Conservation (phyloP, 2,113 vertebrate species). For the Gymnorhina tibicen region DNA sequence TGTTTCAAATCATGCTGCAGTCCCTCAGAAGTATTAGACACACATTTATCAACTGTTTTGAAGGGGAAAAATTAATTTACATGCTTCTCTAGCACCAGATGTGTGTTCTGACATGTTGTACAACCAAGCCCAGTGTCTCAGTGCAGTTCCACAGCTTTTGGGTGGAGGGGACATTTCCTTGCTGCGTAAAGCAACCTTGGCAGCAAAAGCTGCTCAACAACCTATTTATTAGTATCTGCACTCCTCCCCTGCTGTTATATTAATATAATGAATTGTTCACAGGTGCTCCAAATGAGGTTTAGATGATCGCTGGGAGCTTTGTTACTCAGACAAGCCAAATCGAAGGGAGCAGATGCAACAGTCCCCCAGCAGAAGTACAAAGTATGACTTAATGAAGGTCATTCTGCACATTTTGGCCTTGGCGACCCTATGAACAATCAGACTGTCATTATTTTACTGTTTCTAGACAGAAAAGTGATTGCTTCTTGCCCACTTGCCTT, state of each 20-base stretch:
- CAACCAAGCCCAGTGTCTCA: neutral
- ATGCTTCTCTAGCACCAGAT: conserved; percentile 42
- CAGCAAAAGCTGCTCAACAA: conserved; percentile 60
- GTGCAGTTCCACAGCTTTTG: neutral
- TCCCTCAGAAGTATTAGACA: conserved; percentile 42
- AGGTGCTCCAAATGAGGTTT: conserved; percentile 86
- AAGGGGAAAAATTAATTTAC: conserved; percentile 33
- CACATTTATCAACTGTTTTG: conserved; percentile 30
- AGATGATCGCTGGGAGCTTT: conserved; percentile 79
- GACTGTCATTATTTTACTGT: conserved; percentile 28
- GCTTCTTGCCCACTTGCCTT: conserved; percentile 6
- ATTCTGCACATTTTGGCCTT: conserved; percentile 68
- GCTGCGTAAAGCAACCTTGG: conserved; percentile 57
- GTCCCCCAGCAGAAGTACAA: conserved; percentile 63
- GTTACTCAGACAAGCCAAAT: conserved; percentile 80
- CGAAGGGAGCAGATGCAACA: conserved; percentile 77
- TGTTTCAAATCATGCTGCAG: conserved; percentile 38
- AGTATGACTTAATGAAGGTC: conserved; percentile 76
- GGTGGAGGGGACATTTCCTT: neutral
- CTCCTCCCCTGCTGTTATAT: conserved; percentile 82
- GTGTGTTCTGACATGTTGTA: conserved; percentile 18
- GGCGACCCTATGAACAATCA: conserved; percentile 54
- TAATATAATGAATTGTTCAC: conserved; percentile 90
- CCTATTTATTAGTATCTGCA: conserved; percentile 73
- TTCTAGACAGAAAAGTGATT: conserved; percentile 39